Percentiles rank a stretch among this genome's conserved stretches.
phyloP scores from a whole-genome alignment of 23 tunicate species.

The Phallusia fumigata region DNA sequence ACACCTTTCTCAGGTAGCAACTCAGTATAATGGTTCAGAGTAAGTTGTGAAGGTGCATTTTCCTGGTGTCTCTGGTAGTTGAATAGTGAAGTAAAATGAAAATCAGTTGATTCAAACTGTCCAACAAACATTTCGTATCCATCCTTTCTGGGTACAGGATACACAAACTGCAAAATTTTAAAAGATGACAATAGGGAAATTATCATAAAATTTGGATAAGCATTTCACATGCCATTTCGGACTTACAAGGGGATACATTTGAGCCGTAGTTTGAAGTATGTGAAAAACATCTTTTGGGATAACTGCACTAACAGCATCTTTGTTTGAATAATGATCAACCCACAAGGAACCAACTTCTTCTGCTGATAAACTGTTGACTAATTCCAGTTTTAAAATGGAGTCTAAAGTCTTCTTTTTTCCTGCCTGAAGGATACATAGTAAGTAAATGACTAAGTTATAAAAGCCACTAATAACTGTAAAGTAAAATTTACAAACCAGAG shows the following conservation, averaged over 20 bases:
- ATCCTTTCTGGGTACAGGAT: constrained; percentile 85
- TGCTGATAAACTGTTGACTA: constrained; percentile 29
- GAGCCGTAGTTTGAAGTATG: constrained; percentile 10
- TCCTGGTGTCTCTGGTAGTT: constrained; percentile 74
- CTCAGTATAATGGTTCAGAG: constrained; percentile 71
- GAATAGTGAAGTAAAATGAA: constrained; percentile 73
- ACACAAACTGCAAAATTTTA: constrained; percentile 54
- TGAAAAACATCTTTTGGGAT: constrained; percentile 48
- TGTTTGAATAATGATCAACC: constrained; percentile 60
- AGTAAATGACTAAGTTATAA: too few relatives aligned
- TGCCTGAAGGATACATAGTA: neutral
- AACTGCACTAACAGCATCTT: constrained; percentile 87
- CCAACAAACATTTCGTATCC: constrained; percentile 94
- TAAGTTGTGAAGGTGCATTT: constrained; percentile 61
- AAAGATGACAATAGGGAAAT: neutral
- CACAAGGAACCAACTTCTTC: constrained; percentile 62
- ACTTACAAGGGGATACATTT: constrained; percentile 58
- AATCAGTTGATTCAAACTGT: constrained; percentile 48
- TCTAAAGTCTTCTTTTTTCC: constrained; percentile 38
- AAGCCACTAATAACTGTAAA: too few relatives aligned
- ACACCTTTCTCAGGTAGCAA: constrained; percentile 54
- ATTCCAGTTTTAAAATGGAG: constrained; percentile 60
- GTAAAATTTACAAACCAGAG: too few relatives aligned
- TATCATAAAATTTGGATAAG: neutral
- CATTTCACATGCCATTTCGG: neutral